Base-by-base conservation (phyloP, 2,797 vertebrate genomes). In the Anniella stebbinsi region DNA sequence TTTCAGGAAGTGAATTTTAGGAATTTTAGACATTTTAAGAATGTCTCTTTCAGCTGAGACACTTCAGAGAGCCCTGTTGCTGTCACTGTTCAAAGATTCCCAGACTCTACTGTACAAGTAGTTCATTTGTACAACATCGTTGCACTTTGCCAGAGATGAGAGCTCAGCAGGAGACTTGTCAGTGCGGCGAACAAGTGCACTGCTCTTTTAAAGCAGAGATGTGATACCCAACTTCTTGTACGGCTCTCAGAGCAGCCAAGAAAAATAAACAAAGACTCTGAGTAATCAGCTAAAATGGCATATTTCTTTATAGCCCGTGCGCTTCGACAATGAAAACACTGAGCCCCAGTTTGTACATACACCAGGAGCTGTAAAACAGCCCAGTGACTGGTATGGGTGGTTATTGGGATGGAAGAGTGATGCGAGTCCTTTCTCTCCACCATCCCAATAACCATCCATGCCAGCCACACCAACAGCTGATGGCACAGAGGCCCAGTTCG, bases 181-280 rank as follows among this genome's bases (percentile, higher is more conserved):
- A 86, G 80, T 70, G 84, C 72, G 51, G 21, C 9, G 86, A 89
- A 83, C 80, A 89, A 75, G 78, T 89, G 12, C 25, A 21, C 51
- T 89, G 88, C 89, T 91, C 72, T 90, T 92, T 87, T 63, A 92
- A 33, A 94, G 57, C 86, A 84, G 25, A 45, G 67, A 63, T 51
- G 51, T 80, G 51, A 69, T 90, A 63, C 38, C 88, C 91, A 88
- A 80, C 67, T 93, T 84, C 13, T 48, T 12, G 23, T 76, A 57
- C 38, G 54, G 88, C 86, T 48, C 90, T 80, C 2, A 3, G 38
- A 75, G 21, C 60, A 88, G 80, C 77, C 89, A 89, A 0, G 87
- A 75, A 73, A 89, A 54, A 72, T 87, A 93, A 94, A 92, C 80
- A 92, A 89, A 93, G 91, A 92, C 36, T 83, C 33, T 7, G 91